Evolutionary conservation across 30 jellyfish, hydroid and myxozoan species (phyloP).

Genomic region (Aurelia sp.): DNA sequence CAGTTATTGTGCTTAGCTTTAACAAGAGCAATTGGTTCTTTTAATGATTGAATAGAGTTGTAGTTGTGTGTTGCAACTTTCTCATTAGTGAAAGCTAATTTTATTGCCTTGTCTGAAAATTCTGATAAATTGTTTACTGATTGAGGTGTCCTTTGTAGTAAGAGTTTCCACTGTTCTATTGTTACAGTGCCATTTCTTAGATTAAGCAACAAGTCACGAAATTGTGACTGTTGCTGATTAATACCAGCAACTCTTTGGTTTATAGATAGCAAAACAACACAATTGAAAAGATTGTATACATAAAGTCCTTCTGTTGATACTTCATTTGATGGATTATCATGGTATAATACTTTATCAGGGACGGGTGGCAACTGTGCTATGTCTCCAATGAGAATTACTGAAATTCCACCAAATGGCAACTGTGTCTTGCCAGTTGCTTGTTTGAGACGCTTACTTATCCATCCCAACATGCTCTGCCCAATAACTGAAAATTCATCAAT

Average conservation of each 20-base stretch:
- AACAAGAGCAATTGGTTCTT: too few relatives aligned
- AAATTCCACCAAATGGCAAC: conserved; percentile 36
- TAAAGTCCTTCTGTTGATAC: conserved; percentile 19
- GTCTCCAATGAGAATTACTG: conserved; percentile 30
- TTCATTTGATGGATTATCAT: conserved; percentile 1
- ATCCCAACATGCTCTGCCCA: conserved; percentile 31
- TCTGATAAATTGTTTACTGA: too few relatives aligned
- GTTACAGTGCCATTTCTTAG: conserved; percentile 31
- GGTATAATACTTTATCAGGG: conserved; percentile 27
- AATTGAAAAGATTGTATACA: conserved; percentile 9
- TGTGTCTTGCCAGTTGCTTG: conserved; percentile 35
- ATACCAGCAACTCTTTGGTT: conserved; percentile 32
- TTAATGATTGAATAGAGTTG: too few relatives aligned
- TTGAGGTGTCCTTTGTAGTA: conserved; percentile 24
- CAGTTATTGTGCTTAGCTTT: too few relatives aligned
- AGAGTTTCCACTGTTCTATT: conserved; percentile 15
- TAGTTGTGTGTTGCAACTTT: too few relatives aligned
- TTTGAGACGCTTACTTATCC: conserved; percentile 37
- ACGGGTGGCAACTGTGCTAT: conserved; percentile 58
- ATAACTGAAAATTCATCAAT: conserved; percentile 49
- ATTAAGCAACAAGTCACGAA: conserved; percentile 4
- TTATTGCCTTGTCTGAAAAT: too few relatives aligned
- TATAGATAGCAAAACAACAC: neutral
- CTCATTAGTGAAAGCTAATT: too few relatives aligned
- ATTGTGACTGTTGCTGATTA: conserved; percentile 1